These are phyloP conservation scores for Siniperca knerii DNA, from an alignment of 2,113 vertebrate species.

Conservation along the genomic window DNA sequence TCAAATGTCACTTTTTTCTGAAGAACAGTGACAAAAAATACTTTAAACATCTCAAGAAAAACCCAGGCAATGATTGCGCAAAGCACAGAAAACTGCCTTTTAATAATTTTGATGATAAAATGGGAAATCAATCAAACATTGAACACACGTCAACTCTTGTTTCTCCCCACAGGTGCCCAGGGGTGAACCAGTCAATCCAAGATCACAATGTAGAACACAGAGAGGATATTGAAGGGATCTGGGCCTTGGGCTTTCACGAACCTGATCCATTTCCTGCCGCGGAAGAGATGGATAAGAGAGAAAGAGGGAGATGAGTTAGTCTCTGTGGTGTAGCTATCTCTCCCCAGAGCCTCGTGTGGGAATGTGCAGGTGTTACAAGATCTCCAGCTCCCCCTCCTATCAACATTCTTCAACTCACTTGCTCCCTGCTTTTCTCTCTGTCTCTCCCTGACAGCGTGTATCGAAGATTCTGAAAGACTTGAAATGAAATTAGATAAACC, in stretches of 20 bases:
- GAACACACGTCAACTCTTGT: neutral
- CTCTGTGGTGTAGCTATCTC: slow-evolving; percentile 56
- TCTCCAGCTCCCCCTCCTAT: slow-evolving; percentile 30
- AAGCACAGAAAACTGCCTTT: neutral
- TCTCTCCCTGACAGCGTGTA: slow-evolving; percentile 25
- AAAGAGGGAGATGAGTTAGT: slow-evolving; percentile 49
- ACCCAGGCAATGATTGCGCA: accelerated
- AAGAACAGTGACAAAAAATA: neutral
- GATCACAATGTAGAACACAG: slow-evolving; percentile 55
- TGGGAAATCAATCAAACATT: slow-evolving; percentile 29
- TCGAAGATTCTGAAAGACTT: slow-evolving; percentile 40
- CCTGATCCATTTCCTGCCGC: slow-evolving; percentile 64
- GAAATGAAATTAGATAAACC: slow-evolving; percentile 59
- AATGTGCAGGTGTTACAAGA: slow-evolving; percentile 63
- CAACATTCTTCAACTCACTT: slow-evolving; percentile 31
- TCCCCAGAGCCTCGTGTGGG: slow-evolving; percentile 64
- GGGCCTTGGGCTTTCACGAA: slow-evolving; percentile 53
- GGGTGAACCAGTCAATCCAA: slow-evolving; percentile 50
- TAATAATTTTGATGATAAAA: slow-evolving; percentile 27
- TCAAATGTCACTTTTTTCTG: slow-evolving; percentile 32
- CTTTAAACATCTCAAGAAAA: neutral
- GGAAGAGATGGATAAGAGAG: neutral
- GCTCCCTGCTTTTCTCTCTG: slow-evolving; percentile 13
- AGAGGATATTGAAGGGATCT: slow-evolving; percentile 60
- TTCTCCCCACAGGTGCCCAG: slow-evolving; percentile 19